phyloP scores from a whole-genome alignment of 2,888 invertebrate species.

The Marasmarcha lunaedactyla region DNA sequence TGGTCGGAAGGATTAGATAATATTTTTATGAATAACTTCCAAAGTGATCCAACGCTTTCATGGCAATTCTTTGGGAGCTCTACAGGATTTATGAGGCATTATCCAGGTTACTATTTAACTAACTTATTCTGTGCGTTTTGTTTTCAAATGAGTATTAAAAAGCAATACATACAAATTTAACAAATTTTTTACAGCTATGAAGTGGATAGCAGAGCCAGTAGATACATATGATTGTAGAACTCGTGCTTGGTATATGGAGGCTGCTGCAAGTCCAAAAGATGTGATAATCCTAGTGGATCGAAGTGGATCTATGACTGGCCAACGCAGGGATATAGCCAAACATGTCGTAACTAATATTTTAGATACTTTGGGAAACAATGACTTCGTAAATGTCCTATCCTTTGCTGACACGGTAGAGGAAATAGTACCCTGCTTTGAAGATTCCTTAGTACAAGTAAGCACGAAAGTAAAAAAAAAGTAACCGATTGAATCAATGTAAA shows the following conservation, averaged over 20 bases:
- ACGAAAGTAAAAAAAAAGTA: neutral
- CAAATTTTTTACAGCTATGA: constrained; percentile 68
- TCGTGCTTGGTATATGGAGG: constrained; percentile 97
- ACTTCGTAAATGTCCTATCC: constrained; percentile 96
- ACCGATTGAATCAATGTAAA: neutral
- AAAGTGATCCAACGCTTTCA: constrained; percentile 86
- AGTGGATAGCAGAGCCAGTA: constrained; percentile 83
- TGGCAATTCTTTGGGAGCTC: constrained; percentile 99
- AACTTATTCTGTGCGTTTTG: too few species aligned
- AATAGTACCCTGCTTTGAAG: constrained; percentile 90
- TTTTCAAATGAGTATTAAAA: too few species aligned
- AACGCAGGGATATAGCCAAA: constrained; percentile 88
- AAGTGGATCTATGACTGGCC: constrained; percentile 93
- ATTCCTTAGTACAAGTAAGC: constrained; percentile 87
- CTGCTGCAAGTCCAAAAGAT: constrained; percentile 97
- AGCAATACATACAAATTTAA: constrained; percentile 4
- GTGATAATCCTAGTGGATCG: constrained; percentile 86
- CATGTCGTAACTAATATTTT: constrained; percentile 90
- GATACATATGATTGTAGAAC: constrained; percentile 97
- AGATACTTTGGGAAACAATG: constrained; percentile 96
- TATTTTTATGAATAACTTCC: constrained; percentile 88
- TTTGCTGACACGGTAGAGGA: constrained; percentile 87
- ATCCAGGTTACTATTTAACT: too few species aligned
- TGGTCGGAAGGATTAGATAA: constrained; percentile 96
- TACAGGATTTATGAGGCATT: constrained; percentile 96